Base-by-base conservation (phyloP, 2,113 vertebrate species). In the Ameiurus melas region DNA sequence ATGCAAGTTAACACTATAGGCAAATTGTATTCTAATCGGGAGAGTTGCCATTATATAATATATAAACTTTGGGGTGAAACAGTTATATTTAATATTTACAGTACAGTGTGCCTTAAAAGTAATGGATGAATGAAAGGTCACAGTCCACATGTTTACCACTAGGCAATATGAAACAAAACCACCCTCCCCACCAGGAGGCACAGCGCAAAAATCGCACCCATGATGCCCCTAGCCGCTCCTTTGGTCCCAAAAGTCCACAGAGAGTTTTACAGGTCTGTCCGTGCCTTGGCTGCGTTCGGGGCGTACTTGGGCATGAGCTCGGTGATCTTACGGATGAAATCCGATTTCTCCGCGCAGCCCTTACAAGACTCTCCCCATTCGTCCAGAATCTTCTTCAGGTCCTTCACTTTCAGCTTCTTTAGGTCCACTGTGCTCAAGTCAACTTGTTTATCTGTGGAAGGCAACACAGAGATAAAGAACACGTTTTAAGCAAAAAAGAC, bases 281-380 rank as follows among this genome's bases (percentile, higher is more conserved):
- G 95, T 90, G 96, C 96, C 81, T 94, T 96, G 91, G 97, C 97
- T 5, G 97, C 98, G 39, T 95, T 95, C 4, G 98, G 98, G 0
- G 97, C 97, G 4, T 99, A 98, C 94, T 96, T 97, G 88, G 98
- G 98, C 98, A 99, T 98, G 90, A 99, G 96, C 95, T 99, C 98
- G 0, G 97, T 96, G 93, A 99, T 99, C 92, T 97, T 97, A 73
- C 97, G 97, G 93, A 99, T 99, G 91, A 98, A 99, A 93, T 99
- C 98, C 0, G 97, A 96, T 89, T 99, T 99, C 79, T 99, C 98
- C 0, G 96, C 98, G 1, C 98, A 99, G 92, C 98, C 98, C 94
- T 99, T 99, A 93, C 98, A 99, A 0, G 95, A 95, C 92, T 99
- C 98, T 20, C 96, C 98, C 98, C 98, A 99, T 85, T 99, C 98